phyloP scores from a whole-genome alignment of 2,113 vertebrate genomes.

The Cyanistes caeruleus region DNA sequence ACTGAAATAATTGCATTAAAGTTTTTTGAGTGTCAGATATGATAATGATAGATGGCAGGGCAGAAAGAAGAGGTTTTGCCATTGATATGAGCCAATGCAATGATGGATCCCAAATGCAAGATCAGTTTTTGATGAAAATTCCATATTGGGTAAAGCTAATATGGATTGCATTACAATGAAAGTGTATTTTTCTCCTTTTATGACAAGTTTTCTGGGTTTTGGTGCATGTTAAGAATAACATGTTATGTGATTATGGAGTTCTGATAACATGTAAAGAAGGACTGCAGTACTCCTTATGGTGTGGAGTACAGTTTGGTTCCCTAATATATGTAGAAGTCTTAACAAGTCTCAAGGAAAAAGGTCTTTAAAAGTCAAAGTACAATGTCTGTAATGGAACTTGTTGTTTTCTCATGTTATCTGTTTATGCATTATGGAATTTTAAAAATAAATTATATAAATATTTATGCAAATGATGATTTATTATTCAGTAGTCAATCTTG shows the following conservation, averaged over 20 bases:
- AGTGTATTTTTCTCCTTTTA: not conserved
- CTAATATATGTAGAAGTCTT: not conserved
- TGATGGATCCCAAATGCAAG: not conserved
- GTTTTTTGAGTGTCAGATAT: not conserved
- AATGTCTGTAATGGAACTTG: not conserved
- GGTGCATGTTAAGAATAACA: not conserved
- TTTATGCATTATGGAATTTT: constrained; percentile 11
- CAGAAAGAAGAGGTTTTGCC: not conserved
- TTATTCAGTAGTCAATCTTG: constrained; percentile 73
- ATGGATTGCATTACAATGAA: not conserved
- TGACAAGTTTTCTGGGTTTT: not conserved
- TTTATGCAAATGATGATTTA: constrained; percentile 67
- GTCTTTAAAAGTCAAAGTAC: not conserved
- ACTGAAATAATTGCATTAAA: not conserved
- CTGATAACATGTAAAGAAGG: not conserved
- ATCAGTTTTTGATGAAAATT: not conserved
- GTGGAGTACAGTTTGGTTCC: not conserved
- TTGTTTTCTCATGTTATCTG: not conserved
- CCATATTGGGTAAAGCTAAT: not conserved
- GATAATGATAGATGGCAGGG: not conserved
- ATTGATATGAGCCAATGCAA: not conserved
- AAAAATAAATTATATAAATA: constrained; percentile 37
- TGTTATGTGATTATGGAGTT: not conserved
- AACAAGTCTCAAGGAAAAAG: not conserved
- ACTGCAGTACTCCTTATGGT: not conserved